Evolutionary conservation across 2,888 invertebrate species (phyloP).

Genomic region (Pocota personata): DNA sequence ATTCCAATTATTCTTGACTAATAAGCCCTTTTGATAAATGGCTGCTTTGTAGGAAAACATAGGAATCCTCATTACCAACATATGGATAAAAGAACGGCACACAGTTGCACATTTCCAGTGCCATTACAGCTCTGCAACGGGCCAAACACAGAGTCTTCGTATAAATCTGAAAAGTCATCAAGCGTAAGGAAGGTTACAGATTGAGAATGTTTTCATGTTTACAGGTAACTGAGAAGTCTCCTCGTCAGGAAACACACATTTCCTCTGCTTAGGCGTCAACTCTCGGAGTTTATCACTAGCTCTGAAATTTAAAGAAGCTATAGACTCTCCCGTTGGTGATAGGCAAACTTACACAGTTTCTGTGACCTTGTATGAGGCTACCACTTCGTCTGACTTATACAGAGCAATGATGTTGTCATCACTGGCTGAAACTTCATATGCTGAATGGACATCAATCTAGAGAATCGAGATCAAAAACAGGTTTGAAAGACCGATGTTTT

Average conservation of each 20-base stretch:
- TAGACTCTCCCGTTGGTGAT: not conserved
- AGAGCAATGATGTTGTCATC: slow-evolving; percentile 78
- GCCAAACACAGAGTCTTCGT: slow-evolving; percentile 80
- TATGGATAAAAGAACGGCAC: slow-evolving; percentile 84
- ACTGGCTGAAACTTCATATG: slow-evolving; percentile 79
- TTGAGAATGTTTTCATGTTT: not conserved
- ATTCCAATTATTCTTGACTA: too few species aligned
- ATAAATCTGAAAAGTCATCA: slow-evolving; percentile 77
- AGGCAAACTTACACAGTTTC: slow-evolving; percentile 80
- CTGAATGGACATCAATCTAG: slow-evolving; percentile 81
- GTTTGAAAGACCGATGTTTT: too few species aligned
- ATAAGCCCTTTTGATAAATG: too few species aligned
- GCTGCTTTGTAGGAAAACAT: too few species aligned
- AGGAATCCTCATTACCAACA: too few species aligned
- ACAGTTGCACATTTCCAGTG: slow-evolving; percentile 84
- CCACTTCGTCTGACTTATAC: slow-evolving; percentile 80
- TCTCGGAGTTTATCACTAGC: slow-evolving; percentile 80
- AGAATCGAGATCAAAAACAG: not conserved
- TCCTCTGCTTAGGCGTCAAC: slow-evolving; percentile 83
- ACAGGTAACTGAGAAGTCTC: slow-evolving; percentile 82
- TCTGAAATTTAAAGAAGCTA: slow-evolving; percentile 65
- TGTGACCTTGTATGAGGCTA: slow-evolving; percentile 79
- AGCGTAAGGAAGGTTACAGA: not conserved
- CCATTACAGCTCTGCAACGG: slow-evolving; percentile 83
- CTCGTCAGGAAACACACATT: slow-evolving; percentile 84